Evolutionary conservation across 2,797 vertebrate genomes (phyloP), one percentile per base, ranked within the genome.

Genomic region (Oophaga sylvatica): DNA sequence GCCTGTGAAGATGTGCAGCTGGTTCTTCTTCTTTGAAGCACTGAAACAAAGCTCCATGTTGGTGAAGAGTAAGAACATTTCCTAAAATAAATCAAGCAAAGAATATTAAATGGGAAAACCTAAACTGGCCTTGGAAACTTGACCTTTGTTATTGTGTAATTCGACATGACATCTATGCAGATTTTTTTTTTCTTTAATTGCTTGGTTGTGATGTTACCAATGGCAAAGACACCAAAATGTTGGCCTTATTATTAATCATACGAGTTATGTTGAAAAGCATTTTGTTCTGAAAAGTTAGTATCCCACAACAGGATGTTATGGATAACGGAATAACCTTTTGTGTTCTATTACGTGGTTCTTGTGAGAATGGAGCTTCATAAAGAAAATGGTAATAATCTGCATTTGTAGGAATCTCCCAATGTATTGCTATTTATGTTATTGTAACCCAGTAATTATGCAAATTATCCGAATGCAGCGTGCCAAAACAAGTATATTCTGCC

Each of bases 1-100:
- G 29, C 57, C 31, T 73, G 56, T 59, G 85, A 73, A 41, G 67
- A 86, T 71, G 56, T 41, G 53, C 83, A 77, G 73, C 73, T 85
- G 83, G 41, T 65, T 85, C 17, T 31, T 63, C 35, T 35, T 17
- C 53, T 31, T 65, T 78, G 60, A 65, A 67, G 59, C 16, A 9
- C 5, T 26, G 59, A 75, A 45, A 84, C 70, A 76, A 84, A 63
- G 41, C 57, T 29, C 71, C 83, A 76, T 13, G 65, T 73, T 56
- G 35, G 10, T 1, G 2, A 20, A 22, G 29, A 29, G 57, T 5
- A 31, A 45, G 35, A 48, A 45, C 31, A 70, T 82, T 82, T 56
- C 56, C n/a, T 53, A 16, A 53, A 5, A 20, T n/a, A 5, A 80
- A 80, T n/a, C 29, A 35, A 41, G 29, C 29, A 41, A 62, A 29